phyloP scores from a whole-genome alignment of 2,888 invertebrate species.

The Dusona sp. region DNA sequence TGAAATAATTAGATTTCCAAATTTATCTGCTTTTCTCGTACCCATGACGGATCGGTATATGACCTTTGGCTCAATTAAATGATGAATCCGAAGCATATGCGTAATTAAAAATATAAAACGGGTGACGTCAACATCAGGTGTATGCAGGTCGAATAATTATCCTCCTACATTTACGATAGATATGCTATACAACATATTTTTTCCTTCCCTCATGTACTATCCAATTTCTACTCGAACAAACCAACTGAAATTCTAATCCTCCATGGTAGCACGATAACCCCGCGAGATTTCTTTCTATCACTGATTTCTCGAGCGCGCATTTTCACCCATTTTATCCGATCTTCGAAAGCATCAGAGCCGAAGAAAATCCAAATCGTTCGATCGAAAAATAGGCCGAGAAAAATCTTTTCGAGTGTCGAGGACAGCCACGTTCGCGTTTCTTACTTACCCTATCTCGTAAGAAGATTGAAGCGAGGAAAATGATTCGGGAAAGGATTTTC shows the following conservation, averaged over 20 bases:
- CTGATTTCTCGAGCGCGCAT: constrained; percentile 6
- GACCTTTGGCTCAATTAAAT: neutral
- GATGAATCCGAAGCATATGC: neutral
- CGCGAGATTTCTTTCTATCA: constrained; percentile 4
- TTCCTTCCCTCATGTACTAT: constrained; percentile 33
- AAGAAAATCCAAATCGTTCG: constrained; percentile 48
- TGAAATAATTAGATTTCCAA: no score
- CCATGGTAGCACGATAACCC: constrained; percentile 10
- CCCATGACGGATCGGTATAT: no score
- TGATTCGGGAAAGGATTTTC: constrained; percentile 65
- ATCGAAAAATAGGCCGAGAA: constrained; percentile 53
- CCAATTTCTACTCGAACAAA: constrained; percentile 42
- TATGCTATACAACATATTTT: neutral
- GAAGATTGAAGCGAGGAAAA: constrained; percentile 59
- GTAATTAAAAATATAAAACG: neutral
- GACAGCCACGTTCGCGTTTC: constrained; percentile 33
- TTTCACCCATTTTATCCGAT: constrained; percentile 23
- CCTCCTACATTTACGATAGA: neutral
- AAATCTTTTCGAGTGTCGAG: constrained; percentile 14
- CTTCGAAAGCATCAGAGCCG: neutral
- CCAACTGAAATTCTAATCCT: constrained; percentile 25
- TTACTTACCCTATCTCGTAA: constrained; percentile 41
- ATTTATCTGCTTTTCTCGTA: no score
- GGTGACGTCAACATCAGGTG: neutral
- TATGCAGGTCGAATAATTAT: neutral